These are phyloP conservation scores for Eristalis intricaria DNA, from an alignment of 2,888 invertebrate species.

Conservation along the genomic window DNA sequence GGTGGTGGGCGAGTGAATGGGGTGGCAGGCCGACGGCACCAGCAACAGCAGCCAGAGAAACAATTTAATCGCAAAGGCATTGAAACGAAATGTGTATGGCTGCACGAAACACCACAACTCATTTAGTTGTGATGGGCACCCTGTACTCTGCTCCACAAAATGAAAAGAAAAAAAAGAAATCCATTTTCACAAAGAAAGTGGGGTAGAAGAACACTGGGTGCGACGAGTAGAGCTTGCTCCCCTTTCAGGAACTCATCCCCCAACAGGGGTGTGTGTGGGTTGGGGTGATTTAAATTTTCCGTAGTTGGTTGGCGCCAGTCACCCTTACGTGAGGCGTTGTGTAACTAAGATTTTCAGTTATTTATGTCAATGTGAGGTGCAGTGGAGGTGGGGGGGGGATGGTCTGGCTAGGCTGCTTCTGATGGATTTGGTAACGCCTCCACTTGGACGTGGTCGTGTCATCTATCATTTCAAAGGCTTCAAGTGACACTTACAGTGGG, in stretches of 20 bases:
- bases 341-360: slow-evolving; percentile 36
- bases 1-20: not conserved
- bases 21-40: not conserved
- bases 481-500: not conserved
- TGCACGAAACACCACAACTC: slow-evolving; percentile 53
- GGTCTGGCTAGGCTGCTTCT: not conserved
- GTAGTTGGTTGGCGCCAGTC: slow-evolving; percentile 58
- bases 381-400: slow-evolving; percentile 7
- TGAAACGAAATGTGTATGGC: slow-evolving; percentile 56
- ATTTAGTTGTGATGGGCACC: slow-evolving; percentile 22
- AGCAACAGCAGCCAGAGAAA: slow-evolving; percentile 4
- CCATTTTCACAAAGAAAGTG: slow-evolving; percentile 43
- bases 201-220: not conserved
- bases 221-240: not conserved
- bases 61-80: slow-evolving; percentile 64
- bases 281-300: slow-evolving; percentile 42
- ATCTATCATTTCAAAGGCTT: slow-evolving; percentile 3
- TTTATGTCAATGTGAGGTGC: slow-evolving; percentile 61
- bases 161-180: slow-evolving; percentile 10
- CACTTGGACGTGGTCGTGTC: not conserved
- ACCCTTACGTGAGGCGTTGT: slow-evolving; percentile 13
- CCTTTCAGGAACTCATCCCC: slow-evolving; percentile 24
- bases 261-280: slow-evolving; percentile 2
- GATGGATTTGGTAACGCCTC: not conserved
- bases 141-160: slow-evolving; percentile 10